These are phyloP conservation scores for Mylabris phalerata DNA, from an alignment of 1,140 invertebrate genomes.

Conservation along the genomic window DNA sequence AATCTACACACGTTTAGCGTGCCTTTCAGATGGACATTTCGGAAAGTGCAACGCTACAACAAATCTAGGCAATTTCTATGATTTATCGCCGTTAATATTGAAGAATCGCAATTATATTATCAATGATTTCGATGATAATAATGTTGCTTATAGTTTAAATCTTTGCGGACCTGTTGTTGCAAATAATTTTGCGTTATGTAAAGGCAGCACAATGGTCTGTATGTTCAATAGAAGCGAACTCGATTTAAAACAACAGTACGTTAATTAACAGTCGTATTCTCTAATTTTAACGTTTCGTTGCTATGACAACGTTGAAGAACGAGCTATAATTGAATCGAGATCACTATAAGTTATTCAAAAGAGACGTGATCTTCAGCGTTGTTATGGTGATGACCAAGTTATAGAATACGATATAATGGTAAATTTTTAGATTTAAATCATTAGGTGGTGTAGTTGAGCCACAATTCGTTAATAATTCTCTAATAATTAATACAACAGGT, in stretches of 20 bases:
- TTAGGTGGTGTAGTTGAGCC: not conserved
- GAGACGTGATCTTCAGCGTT: too few species aligned
- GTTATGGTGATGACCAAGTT: too few species aligned
- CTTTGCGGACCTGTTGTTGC: slow-evolving; percentile 1
- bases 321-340: too few species aligned
- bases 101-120: slow-evolving; percentile 8
- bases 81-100: not conserved
- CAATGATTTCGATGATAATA: not conserved
- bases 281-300: too few species aligned
- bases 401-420: too few species aligned
- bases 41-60: not conserved
- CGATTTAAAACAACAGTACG: not conserved
- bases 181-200: not conserved
- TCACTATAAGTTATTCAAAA: too few species aligned
- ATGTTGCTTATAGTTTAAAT: slow-evolving; percentile 1
- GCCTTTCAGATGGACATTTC: not conserved
- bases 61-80: not conserved
- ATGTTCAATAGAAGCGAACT: not conserved
- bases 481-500: not conserved
- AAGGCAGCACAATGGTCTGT: slow-evolving; percentile 4
- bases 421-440: not conserved
- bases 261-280: not conserved
- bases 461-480: not conserved
- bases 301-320: not conserved
- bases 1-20: not conserved